Base-by-base conservation (phyloP, 2,888 invertebrate species). In the Unio pictorum region DNA sequence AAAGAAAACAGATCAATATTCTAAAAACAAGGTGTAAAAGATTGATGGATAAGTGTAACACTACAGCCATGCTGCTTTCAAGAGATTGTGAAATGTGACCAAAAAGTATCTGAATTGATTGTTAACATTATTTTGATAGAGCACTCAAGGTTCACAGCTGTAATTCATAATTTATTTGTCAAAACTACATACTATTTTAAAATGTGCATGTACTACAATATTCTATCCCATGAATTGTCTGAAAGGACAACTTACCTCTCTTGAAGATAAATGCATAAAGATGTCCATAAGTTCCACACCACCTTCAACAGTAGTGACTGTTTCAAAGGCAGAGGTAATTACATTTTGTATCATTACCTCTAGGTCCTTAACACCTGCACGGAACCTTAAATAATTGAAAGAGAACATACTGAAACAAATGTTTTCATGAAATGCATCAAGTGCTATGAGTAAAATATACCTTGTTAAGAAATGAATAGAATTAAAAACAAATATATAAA, bases 331-430 rank as follows among this genome's bases (percentile, higher is more conserved):
- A 0, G 93, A 93, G 63, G 94, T 93, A 59, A 95, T 93, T 11
- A 96, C 91, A 86, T 96, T 96, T 88, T 96, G 95, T 79, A 96
- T 93, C 79, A 95, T 94, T 78, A 95, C 92, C 76, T 95, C 93
- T 67, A 93, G 84, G 68, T 92, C 91, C 67, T 91, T 91, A 28
- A 93, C 89, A 20, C 91, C 90, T 5, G 88, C 87, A 0, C 92
- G 90, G 83, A 93, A 93, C 58, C 91, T 91, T 69, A 23, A 67
- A 67, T 26, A 62, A 18, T 62, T 6, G 61, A 20, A 6, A 61
- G 1, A 23, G 18, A 30, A 28, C 18, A 61, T 30, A 30, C 17
- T 2, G 28, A 17, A 20, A 15, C 26, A 61, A 61, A 58, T 11
- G 15, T 23, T 11, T n/a, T n/a, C 3, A 17, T 58, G 58, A 58